Evolutionary conservation across 35 echinoderm and acorn worm species (phyloP).

Genomic region (Holothuria glaberrima): DNA sequence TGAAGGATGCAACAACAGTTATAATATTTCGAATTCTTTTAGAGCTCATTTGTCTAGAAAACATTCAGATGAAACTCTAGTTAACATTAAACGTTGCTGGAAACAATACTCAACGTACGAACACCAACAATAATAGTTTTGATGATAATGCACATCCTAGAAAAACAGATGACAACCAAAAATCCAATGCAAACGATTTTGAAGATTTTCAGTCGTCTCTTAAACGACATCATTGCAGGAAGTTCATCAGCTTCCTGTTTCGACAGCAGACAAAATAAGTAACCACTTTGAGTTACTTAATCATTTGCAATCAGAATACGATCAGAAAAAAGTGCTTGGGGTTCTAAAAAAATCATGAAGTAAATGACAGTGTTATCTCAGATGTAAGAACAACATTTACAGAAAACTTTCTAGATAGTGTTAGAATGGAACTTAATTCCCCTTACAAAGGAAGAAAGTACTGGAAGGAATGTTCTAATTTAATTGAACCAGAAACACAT

Average conservation of each 20-base stretch:
- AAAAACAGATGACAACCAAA: too few relatives aligned
- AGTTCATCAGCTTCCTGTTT: slow-evolving; percentile 1
- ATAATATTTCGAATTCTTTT: not conserved
- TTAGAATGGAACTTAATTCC: not conserved
- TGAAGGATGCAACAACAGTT: slow-evolving; percentile 4
- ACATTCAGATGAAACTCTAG: not conserved
- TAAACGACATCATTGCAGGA: not conserved
- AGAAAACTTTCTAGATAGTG: not conserved
- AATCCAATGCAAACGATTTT: too few relatives aligned
- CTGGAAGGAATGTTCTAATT: not conserved
- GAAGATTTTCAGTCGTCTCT: too few relatives aligned
- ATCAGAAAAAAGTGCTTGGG: slow-evolving; percentile 23
- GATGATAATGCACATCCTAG: not conserved
- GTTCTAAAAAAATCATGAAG: not conserved
- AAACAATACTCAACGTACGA: not conserved
- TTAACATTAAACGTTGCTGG: not conserved
- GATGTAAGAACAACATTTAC: not conserved
- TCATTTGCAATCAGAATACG: slow-evolving; percentile 10
- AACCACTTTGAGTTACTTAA: slow-evolving; percentile 2
- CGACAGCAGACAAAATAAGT: not conserved
- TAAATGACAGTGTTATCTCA: not conserved
- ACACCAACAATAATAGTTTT: not conserved
- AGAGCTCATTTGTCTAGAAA: not conserved
- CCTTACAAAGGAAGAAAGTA: slow-evolving; percentile 1
- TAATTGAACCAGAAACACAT: slow-evolving; percentile 37